phyloP scores from a whole-genome alignment of 1,140 invertebrate species.

The Halesus radiatus region DNA sequence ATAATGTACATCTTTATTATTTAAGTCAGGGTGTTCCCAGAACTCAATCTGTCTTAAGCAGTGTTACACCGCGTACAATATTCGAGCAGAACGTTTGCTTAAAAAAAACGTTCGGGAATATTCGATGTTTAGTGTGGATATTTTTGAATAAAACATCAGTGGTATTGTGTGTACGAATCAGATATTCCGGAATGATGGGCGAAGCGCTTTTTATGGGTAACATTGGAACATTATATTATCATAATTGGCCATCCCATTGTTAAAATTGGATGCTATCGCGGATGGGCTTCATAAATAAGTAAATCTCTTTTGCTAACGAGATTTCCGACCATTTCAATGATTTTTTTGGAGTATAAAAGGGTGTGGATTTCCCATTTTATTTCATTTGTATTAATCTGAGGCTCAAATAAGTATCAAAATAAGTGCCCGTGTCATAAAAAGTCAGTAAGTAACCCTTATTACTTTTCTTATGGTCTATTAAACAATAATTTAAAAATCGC shows the following conservation, averaged over 20 bases:
- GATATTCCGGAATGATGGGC: neutral
- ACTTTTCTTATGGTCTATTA: too few species aligned
- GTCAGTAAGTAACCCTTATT: too few species aligned
- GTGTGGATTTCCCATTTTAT: too few species aligned
- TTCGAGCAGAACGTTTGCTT: too few species aligned
- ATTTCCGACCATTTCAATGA: neutral
- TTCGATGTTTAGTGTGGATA: neutral
- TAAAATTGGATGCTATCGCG: neutral
- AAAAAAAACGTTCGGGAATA: neutral
- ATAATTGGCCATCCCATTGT: conserved; percentile 32
- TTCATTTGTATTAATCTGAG: too few species aligned
- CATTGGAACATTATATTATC: conserved; percentile 33
- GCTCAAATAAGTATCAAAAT: too few species aligned
- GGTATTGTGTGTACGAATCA: conserved; percentile 28
- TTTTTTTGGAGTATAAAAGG: neutral
- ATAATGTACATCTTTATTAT: too few species aligned
- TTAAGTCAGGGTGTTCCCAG: too few species aligned
- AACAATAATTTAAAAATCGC: too few species aligned
- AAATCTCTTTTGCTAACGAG: conserved; percentile 17
- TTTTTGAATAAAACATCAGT: conserved; percentile 30
- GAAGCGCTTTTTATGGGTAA: conserved; percentile 1
- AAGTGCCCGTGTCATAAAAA: too few species aligned
- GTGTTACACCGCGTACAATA: too few species aligned
- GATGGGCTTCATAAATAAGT: conserved; percentile 12
- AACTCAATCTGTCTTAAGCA: too few species aligned